Conservation (phyloP, 2,888 invertebrate species). For the Dasysyrphus albostriatus region DNA sequence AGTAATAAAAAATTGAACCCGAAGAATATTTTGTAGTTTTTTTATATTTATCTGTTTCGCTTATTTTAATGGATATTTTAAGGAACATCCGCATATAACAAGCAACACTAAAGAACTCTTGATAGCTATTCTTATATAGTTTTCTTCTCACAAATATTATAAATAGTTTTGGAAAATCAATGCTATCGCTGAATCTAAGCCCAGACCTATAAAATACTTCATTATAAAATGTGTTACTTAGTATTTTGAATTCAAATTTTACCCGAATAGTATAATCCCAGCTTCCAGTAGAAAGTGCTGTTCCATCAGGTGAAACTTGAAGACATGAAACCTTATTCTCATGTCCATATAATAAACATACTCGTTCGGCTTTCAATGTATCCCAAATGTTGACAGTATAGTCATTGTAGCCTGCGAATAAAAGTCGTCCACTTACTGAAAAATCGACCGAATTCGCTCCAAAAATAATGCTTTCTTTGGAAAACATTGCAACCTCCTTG, state of each 20-base stretch:
- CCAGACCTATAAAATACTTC: background rate
- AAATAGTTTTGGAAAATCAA: background rate
- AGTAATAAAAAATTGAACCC: no score
- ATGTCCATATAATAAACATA: conserved; percentile 96
- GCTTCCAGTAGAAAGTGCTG: conserved; percentile 97
- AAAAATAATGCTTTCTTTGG: conserved; percentile 98
- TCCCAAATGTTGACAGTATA: conserved; percentile 99
- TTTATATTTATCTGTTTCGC: no score
- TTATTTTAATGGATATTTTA: no score
- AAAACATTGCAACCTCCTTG: conserved; percentile 97
- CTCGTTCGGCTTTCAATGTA: conserved; percentile 95
- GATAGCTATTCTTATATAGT: background rate
- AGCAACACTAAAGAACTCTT: background rate
- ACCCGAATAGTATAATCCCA: conserved; percentile 97
- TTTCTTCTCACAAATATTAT: background rate
- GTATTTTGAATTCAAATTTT: conserved; percentile 68
- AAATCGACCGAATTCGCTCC: conserved; percentile 99
- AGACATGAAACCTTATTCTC: conserved; percentile 97
- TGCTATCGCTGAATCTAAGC: background rate
- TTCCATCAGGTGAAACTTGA: conserved; percentile 98
- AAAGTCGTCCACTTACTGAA: conserved; percentile 96
- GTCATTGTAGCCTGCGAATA: conserved; percentile 99
- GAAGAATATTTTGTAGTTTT: no score
- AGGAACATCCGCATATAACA: background rate
- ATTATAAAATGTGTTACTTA: background rate